These are phyloP conservation scores for Allacma fusca DNA, from an alignment of 2,888 invertebrate genomes.

Conservation along the genomic window DNA sequence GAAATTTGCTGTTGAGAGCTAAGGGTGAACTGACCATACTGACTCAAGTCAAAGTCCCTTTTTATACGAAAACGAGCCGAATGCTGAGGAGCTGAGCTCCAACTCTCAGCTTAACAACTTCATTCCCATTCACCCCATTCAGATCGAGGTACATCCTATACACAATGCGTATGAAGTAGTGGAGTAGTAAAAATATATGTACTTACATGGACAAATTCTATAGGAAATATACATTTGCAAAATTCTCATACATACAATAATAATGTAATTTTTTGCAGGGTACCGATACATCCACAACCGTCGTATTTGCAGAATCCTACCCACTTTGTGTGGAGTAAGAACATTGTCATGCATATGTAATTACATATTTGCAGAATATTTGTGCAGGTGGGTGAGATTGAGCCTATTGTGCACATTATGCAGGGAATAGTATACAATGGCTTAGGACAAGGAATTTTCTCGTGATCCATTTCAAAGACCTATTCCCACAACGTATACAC, in stretches of 20 bases:
- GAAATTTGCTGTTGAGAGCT: not conserved
- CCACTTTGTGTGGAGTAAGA: not conserved
- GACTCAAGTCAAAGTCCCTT: constrained; percentile 28
- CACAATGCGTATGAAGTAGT: not conserved
- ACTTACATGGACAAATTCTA: not conserved
- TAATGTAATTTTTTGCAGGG: too few species aligned
- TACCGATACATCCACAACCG: too few species aligned
- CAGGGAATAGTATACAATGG: too few species aligned
- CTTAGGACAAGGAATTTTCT: constrained; percentile 9
- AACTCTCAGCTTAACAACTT: not conserved
- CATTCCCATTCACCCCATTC: constrained; percentile 16
- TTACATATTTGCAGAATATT: not conserved
- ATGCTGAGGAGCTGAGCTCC: not conserved
- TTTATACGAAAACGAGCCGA: constrained; percentile 25
- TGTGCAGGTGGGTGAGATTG: not conserved
- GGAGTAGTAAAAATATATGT: not conserved
- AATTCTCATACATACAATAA: too few species aligned
- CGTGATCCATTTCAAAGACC: not conserved
- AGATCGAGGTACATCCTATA: not conserved
- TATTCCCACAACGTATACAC: too few species aligned
- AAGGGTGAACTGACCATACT: constrained; percentile 36
- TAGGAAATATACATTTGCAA: not conserved
- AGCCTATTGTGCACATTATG: not conserved
- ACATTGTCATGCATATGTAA: not conserved
- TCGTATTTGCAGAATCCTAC: too few species aligned